Evolutionary conservation across 2,113 vertebrate genomes (phyloP).

Genomic region (human): DNA sequence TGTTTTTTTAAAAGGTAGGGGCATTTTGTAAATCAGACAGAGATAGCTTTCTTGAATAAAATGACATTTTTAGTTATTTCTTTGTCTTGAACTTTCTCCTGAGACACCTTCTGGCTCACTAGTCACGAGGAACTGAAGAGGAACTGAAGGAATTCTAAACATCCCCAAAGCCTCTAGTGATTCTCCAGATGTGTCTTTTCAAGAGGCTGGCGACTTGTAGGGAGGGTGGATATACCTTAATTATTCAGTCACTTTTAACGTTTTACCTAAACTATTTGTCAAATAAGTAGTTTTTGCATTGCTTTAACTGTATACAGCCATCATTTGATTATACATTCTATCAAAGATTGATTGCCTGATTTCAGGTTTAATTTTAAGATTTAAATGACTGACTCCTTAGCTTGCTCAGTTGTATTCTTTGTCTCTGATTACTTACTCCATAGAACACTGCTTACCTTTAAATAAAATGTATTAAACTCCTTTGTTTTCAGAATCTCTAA

Average conservation of each 20-base stretch:
- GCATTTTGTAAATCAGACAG: conserved; percentile 18
- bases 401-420: not conserved
- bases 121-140: conserved; percentile 50
- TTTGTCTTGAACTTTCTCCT: not conserved
- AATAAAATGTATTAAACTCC: not conserved
- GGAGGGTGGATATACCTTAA: not conserved
- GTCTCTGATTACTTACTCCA: not conserved
- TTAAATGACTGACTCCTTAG: not conserved
- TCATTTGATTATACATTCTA: not conserved
- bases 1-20: not conserved
- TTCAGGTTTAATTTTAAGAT: not conserved
- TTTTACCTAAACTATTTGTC: not conserved
- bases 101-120: not conserved
- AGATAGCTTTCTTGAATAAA: conserved; percentile 45
- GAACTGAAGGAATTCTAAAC: conserved; percentile 54
- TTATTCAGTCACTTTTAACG: conserved; percentile 50
- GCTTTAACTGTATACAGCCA: not conserved
- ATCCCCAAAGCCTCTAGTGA: conserved; percentile 35
- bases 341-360: not conserved
- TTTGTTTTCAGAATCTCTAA: not conserved
- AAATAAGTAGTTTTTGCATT: not conserved
- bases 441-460: not conserved
- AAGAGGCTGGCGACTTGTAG: conserved; percentile 42
- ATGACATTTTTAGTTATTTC: not conserved
- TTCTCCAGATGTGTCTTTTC: conserved; percentile 73